phyloP scores from a whole-genome alignment of 2,113 vertebrate genomes.

The Rhinichthys klamathensis region DNA sequence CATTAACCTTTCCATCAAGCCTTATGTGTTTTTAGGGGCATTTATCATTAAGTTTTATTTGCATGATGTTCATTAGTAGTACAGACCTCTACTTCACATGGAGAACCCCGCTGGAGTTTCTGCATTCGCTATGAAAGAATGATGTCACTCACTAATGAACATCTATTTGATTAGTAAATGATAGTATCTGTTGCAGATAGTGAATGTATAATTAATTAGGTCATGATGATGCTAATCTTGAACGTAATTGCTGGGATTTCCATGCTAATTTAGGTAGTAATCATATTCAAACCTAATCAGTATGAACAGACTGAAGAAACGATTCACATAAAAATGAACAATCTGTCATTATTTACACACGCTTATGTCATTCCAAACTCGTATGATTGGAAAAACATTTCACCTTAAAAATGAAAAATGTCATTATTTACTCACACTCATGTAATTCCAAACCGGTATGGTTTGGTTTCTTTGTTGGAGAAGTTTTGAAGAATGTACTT shows the following conservation, averaged over 20 bases:
- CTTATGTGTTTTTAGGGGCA: slow-evolving; percentile 4
- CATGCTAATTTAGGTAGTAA: neutral
- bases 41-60: slow-evolving; percentile 28
- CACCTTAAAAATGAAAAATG: neutral
- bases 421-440: neutral
- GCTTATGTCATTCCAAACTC: neutral
- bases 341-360: neutral
- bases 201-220: slow-evolving; percentile 46
- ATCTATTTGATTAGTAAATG: slow-evolving; percentile 28
- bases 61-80: slow-evolving; percentile 17
- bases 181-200: slow-evolving; percentile 14
- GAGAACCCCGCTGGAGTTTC: slow-evolving; percentile 9
- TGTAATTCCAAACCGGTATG: neutral
- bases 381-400: neutral
- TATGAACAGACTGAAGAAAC: neutral
- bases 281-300: neutral
- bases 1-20: slow-evolving; percentile 7
- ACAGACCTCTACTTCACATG: neutral
- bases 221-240: neutral
- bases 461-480: neutral
- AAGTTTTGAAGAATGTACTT: neutral
- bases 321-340: neutral
- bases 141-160: slow-evolving; percentile 32
- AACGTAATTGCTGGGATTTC: neutral
- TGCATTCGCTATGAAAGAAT: slow-evolving; percentile 36